Evolutionary conservation across 2,888 invertebrate genomes (phyloP).

Genomic region (Chrysolina americana): DNA sequence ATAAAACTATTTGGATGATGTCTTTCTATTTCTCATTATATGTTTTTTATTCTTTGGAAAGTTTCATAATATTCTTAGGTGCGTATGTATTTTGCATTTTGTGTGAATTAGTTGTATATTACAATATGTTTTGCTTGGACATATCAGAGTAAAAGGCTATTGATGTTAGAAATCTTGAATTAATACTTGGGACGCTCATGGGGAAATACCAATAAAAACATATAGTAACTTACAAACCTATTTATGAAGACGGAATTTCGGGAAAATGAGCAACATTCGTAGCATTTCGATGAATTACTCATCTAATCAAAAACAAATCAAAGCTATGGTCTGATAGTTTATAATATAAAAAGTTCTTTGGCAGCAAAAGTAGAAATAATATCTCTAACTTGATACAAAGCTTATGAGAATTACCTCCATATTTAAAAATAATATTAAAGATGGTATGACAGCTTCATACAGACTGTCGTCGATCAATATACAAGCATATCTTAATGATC

Average conservation of each 20-base stretch:
- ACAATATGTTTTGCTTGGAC: background rate
- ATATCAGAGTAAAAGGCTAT: background rate
- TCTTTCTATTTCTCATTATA: background rate
- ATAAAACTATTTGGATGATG: background rate
- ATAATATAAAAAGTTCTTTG: background rate
- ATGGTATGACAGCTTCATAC: background rate
- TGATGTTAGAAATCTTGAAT: background rate
- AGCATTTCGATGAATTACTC: background rate
- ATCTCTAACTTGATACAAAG: background rate
- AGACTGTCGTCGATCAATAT: background rate
- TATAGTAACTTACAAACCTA: background rate
- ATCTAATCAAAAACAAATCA: background rate
- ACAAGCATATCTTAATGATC: background rate
- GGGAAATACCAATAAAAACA: background rate
- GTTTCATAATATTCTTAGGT: too few species aligned
- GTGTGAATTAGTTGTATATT: background rate
- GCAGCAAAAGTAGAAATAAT: background rate
- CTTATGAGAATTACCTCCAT: background rate
- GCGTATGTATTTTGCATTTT: background rate
- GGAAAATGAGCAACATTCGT: background rate
- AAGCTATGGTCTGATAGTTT: background rate
- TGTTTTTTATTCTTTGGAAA: background rate
- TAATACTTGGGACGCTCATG: background rate
- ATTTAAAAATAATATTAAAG: background rate
- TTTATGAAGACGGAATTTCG: background rate